Evolutionary conservation across 2,797 vertebrate genomes (phyloP), one percentile per base, ranked within the genome.

Genomic region (Pipistrellus kuhlii): DNA sequence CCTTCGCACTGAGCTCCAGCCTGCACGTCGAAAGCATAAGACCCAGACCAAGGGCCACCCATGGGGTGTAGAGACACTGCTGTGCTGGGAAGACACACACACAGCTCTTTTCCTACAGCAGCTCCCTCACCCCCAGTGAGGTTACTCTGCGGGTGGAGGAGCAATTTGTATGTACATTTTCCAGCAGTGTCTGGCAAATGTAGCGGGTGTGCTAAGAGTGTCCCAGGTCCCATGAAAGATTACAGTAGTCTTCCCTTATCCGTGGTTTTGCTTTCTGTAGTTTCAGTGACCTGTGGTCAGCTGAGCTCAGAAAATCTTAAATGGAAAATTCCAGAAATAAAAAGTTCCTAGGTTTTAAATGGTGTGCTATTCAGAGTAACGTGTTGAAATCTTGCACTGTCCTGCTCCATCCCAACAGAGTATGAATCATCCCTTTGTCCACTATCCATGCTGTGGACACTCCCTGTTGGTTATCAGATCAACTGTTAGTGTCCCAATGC

Each of bases 101-200:
- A n/a, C 0, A 6, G 3, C 30, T 15, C 25, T 18, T 66, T 38
- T 20, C 38, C 4, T 15, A 5, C 11, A 1, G 12, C 12, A 25
- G 38, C 15, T 51, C 53, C 23, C 14, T 2, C 48, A 18, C 32
- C 12, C 38, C 18, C n/a, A 64, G 20, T 14, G 51, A 23, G 10
- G n/a, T n/a, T 32, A 1, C 62, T 32, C 18, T 5, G 35, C 48
- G 15, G 9, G 17, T 32, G 25, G 57, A 75, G 41, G 46, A 66
- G 14, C 3, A 5, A 32, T 46, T 27, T 3, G 0, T 15, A 30
- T 8, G 35, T 13, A 23, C 5, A 14, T 81, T 85, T 81, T 15
- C 64, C 32, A 57, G 25, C 6, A 11, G 23, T 3, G 20, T 32
- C 76, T 13, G 12, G 20, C 0, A n/a, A n/a, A 4, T 35, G 4